Base-by-base conservation (phyloP, 1,140 invertebrate genomes). In the Lethrus apterus region DNA sequence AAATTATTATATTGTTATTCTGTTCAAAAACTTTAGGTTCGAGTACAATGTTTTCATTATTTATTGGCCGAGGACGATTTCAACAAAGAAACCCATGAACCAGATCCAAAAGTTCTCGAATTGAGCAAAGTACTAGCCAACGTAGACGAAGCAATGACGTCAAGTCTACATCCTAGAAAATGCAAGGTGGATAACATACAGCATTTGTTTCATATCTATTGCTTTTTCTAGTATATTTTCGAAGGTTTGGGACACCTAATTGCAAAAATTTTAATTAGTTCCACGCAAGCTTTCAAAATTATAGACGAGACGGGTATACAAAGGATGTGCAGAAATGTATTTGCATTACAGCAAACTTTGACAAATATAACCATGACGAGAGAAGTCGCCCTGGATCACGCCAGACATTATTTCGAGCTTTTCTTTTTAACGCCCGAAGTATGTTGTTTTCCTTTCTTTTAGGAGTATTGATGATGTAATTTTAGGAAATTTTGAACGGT, bases 11-110 rank as follows among this genome's bases (percentile, higher is more conserved):
- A 19, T 40, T 40, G 2, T 3, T 18, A 18, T 40, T 40, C 21
- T 10, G 17, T 1, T 26, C 14, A 43, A 26, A 4, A 38, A n/a
- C n/a, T n/a, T 53, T 51, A 80, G 77, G 72, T 91, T 32, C 77
- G 93, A 48, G 90, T 96, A 20, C 91, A 95, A 62, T 96, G 92
- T 66, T 96, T 96, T 67, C 89, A 91, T 67, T 93, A 93, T 70
- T 70, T 97, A 29, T 64, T 86, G 33, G 81, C 83, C 2, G 70
- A 84, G 31, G 75, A 77, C n/a, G 76, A 80, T 56, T 74, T 76
- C 59, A 71, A 65, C 50, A 71, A 72, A 62, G 70, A 72, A 56
- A 76, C 77, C 23, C 77, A 86, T 47, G 86, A 91, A 58, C 80
- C 83, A 3, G 89, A 93, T 70, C 78, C 79, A 1, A 81, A 86